Conservation (phyloP, 2,113 vertebrate genomes). For the Thamnaconus septentrionalis region DNA sequence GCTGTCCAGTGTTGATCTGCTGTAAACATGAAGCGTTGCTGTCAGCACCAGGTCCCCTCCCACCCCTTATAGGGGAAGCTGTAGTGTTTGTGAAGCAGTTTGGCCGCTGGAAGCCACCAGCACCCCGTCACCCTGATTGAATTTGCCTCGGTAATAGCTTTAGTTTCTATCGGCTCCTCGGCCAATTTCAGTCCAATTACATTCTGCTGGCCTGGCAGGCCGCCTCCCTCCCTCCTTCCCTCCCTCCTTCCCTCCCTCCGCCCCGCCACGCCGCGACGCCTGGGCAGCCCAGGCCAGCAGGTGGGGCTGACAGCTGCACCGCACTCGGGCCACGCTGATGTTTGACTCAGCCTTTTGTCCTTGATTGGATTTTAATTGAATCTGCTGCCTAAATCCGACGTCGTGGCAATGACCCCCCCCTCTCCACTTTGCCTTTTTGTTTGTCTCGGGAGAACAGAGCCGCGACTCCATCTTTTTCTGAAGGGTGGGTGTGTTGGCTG, state of each 20-base stretch:
- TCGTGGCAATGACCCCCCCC: neutral
- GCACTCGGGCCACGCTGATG: slow-evolving; percentile 12
- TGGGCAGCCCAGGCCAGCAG: neutral
- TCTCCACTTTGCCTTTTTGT: neutral
- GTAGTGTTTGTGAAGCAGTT: slow-evolving; percentile 5
- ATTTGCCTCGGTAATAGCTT: slow-evolving; percentile 60
- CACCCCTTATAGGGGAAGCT: slow-evolving; percentile 3
- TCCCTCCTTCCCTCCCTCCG: neutral
- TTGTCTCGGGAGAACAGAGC: slow-evolving; percentile 14
- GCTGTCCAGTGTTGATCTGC: slow-evolving; percentile 3
- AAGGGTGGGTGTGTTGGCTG: slow-evolving; percentile 1
- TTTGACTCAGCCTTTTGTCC: slow-evolving; percentile 26
- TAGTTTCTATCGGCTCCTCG: slow-evolving; percentile 38
- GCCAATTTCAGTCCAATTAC: slow-evolving; percentile 53
- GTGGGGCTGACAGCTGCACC: slow-evolving; percentile 20
- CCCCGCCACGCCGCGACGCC: too few relatives aligned
- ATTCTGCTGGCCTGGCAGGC: slow-evolving; percentile 25
- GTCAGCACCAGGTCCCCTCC: slow-evolving; percentile 12
- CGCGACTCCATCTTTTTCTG: neutral
- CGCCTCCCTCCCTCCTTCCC: slow-evolving; percentile 17
- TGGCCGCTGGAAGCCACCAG: slow-evolving; percentile 29
- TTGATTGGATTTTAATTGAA: slow-evolving; percentile 48
- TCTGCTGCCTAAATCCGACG: slow-evolving; percentile 17
- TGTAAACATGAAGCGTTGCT: slow-evolving; percentile 11
- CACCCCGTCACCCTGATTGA: slow-evolving; percentile 25